Percentiles rank a stretch among this genome's conserved stretches.
phyloP scores from a whole-genome alignment of 2,888 invertebrate species.

The Atethmia centrago region DNA sequence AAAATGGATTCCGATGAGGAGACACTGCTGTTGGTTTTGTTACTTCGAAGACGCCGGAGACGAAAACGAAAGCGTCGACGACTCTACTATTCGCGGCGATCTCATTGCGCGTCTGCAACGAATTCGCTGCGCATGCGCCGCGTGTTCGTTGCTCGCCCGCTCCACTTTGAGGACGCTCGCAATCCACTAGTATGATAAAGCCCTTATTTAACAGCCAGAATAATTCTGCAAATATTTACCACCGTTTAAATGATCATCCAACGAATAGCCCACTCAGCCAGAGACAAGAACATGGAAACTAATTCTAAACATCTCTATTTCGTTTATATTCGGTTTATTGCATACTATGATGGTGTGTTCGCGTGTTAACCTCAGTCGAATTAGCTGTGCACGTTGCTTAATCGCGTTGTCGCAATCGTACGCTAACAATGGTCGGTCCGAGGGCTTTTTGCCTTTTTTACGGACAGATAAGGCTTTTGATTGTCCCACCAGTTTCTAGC shows the following conservation, averaged over 20 bases:
- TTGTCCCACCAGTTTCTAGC: conserved; percentile 76
- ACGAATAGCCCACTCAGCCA: conserved; percentile 20
- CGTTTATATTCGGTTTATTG: conserved; percentile 72
- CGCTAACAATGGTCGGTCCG: conserved; percentile 80
- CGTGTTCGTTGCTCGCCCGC: no score
- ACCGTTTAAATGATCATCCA: conserved; percentile 46
- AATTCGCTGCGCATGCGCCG: no score
- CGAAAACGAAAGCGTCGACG: no score
- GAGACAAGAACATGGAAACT: conserved; percentile 51
- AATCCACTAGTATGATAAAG: no score
- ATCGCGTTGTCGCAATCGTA: conserved; percentile 82
- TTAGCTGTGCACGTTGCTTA: conserved; percentile 80
- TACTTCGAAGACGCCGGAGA: no score
- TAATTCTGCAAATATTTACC: conserved; percentile 49
- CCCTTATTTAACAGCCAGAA: not conserved
- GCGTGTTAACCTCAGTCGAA: conserved; percentile 81
- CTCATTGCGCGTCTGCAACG: no score
- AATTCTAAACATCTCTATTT: conserved; percentile 75
- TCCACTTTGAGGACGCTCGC: no score
- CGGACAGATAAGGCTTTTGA: conserved; percentile 78
- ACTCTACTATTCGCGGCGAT: no score
- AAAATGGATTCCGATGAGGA: no score
- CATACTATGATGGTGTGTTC: conserved; percentile 78
- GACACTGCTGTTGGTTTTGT: no score
- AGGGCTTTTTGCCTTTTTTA: conserved; percentile 75